These are phyloP conservation scores for Imbricaverruca yamaguchii DNA, from an alignment of 2,888 invertebrate genomes.

Conservation along the genomic window DNA sequence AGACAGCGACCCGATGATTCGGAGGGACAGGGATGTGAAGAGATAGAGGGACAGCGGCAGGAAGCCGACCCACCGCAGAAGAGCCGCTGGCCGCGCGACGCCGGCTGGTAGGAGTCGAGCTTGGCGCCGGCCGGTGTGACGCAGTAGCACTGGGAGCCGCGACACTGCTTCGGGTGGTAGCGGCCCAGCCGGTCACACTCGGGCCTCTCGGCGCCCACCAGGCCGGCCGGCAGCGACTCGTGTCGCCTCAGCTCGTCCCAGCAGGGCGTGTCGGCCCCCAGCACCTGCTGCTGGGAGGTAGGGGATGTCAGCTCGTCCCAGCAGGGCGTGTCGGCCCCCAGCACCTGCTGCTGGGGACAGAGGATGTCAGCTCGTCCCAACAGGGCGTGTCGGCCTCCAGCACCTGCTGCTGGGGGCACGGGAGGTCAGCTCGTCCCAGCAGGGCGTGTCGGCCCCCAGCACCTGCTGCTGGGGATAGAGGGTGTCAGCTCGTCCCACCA, in stretches of 20 bases:
- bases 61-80: not conserved
- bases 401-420: not conserved
- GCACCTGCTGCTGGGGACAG: not conserved
- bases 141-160: conserved; percentile 20
- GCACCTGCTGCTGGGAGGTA: not conserved
- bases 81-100: not conserved
- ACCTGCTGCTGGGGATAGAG: not conserved
- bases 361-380: not conserved
- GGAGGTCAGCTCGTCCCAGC: not conserved
- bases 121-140: not conserved
- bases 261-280: not conserved
- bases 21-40: too few species aligned
- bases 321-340: not conserved
- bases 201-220: too few species aligned
- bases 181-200: conserved; percentile 23
- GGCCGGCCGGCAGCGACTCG: too few species aligned
- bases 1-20: too few species aligned
- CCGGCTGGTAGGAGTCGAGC: not conserved
- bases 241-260: too few species aligned
- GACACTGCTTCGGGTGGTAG: conserved; percentile 28
- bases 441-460: not conserved
- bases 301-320: not conserved
- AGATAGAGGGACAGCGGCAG: too few species aligned
- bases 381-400: not conserved
- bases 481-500: not conserved